phyloP scores from a whole-genome alignment of 2,888 invertebrate genomes.

The Cloeon dipterum region DNA sequence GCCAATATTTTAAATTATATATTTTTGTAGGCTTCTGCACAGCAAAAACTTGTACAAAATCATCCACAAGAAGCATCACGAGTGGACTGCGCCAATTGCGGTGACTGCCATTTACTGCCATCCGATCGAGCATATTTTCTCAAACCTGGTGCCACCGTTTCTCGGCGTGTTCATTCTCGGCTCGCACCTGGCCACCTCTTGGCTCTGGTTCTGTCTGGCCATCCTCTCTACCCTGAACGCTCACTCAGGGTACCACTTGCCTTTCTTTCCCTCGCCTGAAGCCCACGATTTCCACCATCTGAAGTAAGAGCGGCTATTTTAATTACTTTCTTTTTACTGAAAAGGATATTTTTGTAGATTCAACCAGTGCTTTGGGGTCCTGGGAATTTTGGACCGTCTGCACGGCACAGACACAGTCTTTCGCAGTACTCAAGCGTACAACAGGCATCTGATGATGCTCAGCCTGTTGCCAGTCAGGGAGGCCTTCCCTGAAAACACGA shows the following conservation, averaged over 20 bases:
- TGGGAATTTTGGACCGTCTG: conserved; percentile 56
- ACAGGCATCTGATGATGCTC: conserved; percentile 47
- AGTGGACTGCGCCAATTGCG: conserved; percentile 75
- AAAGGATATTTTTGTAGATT: conserved; percentile 29
- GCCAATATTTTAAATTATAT: too few species aligned
- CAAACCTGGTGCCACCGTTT: conserved; percentile 52
- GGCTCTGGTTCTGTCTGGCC: conserved; percentile 61
- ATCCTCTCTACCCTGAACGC: conserved; percentile 54
- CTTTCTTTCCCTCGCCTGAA: conserved; percentile 65
- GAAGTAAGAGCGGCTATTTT: conserved; percentile 28
- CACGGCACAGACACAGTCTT: conserved; percentile 65
- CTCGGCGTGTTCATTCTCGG: conserved; percentile 40
- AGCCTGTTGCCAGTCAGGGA: conserved; percentile 40
- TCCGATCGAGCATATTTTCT: conserved; percentile 48
- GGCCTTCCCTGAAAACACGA: conserved; percentile 46
- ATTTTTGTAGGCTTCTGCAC: conserved; percentile 35
- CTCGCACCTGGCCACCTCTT: conserved; percentile 50
- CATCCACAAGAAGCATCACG: conserved; percentile 70
- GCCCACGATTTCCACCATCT: conserved; percentile 74
- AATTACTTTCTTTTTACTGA: conserved; percentile 1
- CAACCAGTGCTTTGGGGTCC: conserved; percentile 61
- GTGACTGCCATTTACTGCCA: conserved; percentile 60
- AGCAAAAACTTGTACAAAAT: conserved; percentile 48
- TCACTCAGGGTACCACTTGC: conserved; percentile 68
- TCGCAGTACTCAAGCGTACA: conserved; percentile 41